Evolutionary conservation across 1,140 invertebrate species (phyloP), one percentile per base, ranked within the genome.

Genomic region (Drosophila saltans): DNA sequence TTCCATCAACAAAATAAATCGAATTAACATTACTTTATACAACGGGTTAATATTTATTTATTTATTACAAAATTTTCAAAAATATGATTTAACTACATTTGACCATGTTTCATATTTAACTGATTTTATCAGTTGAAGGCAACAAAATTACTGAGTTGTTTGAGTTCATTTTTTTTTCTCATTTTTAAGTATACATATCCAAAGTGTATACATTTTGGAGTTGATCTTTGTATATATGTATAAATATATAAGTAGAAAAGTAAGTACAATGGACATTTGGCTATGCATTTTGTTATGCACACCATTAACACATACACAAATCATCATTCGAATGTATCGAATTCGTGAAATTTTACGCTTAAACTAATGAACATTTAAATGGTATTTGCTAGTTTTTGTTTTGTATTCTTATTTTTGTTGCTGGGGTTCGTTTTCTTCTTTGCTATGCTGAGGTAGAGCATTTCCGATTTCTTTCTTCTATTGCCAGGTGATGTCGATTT

Each of bases 191-290:
- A 59, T 33, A 39, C 36, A n/a, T 39, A n/a, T 21, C 21, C 16
- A 59, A 59, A 24, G 21, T 39, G 16, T 59, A 39, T 39, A 16
- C 36, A 40, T 36, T 39, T 59, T 10, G 16, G 33, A 24, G n/a
- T 59, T 21, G 9, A 59, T 21, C 8, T 59, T 59, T 59, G 57
- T 59, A 52, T 52, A 52, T 26, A n/a, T 52, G 9, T 52, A 26
- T 52, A 9, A 26, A 52, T 59, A n/a, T 30, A n/a, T 30, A 33
- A 11, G 9, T 11, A 40, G 36, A 59, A 59, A 59, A 59, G 57
- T 59, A 59, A 59, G 57, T 59, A 59, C 57, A 59, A 59, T 59
- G 36, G 57, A 59, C 57, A 59, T 40, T 59, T 24, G 33, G 57
- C 3, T 59, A 59, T 40, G 33, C 36, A 59, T 6, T 24, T 10